Percentiles rank a stretch among this genome's conserved stretches.
Evolutionary conservation across 2,888 invertebrate genomes (phyloP).

Genomic region (Sialis fuliginosa): DNA sequence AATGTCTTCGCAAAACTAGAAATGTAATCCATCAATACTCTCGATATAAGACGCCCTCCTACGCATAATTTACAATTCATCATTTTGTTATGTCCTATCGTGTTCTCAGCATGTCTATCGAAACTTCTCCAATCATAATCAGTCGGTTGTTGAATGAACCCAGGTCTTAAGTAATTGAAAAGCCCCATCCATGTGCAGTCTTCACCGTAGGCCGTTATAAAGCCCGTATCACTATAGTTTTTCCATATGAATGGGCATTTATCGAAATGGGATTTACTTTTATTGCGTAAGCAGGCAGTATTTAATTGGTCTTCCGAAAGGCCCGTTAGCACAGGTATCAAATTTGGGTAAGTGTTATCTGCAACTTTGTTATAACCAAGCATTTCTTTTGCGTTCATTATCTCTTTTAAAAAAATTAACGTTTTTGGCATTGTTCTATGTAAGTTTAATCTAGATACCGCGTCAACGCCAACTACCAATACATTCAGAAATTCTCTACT

Average conservation of each 20-base stretch:
- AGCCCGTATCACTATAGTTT: conserved; percentile 50
- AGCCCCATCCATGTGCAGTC: conserved; percentile 62
- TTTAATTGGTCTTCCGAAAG: conserved; percentile 43
- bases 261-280: conserved; percentile 41
- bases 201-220: conserved; percentile 65
- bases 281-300: conserved; percentile 38
- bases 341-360: conserved; percentile 86
- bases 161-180: conserved; percentile 62
- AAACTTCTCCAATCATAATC: conserved; percentile 72
- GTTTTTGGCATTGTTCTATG: conserved; percentile 69
- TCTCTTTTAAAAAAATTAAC: conserved; percentile 33
- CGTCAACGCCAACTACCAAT: conserved; percentile 67
- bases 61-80: conserved; percentile 52
- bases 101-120: conserved; percentile 44
- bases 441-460: conserved; percentile 71
- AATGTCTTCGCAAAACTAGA: conserved; percentile 41
- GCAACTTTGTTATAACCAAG: conserved; percentile 85
- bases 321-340: conserved; percentile 66
- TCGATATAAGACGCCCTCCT: conserved; percentile 48
- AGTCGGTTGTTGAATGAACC: conserved; percentile 63
- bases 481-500: conserved; percentile 38
- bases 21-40: conserved; percentile 54
- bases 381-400: conserved; percentile 53
- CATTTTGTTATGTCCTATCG: conserved; percentile 44
- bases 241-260: conserved; percentile 75